Evolutionary conservation across 2,797 vertebrate genomes (phyloP).

Genomic region (Gymnopithys bicolor): DNA sequence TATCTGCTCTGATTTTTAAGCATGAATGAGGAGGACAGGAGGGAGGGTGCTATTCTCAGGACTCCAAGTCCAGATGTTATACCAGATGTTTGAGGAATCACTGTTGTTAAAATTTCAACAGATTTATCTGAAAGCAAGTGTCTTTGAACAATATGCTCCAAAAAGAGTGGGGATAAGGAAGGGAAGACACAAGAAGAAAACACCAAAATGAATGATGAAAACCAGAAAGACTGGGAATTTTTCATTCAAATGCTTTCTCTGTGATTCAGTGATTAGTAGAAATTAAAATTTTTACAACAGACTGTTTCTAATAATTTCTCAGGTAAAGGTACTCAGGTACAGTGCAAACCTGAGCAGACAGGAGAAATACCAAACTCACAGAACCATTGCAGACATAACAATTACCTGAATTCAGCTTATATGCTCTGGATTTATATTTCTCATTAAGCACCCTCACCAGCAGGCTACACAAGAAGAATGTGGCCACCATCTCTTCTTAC

Average conservation of each 20-base stretch:
- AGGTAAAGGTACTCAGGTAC: neutral
- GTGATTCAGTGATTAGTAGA: neutral
- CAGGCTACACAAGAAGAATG: neutral
- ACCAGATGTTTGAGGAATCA: neutral
- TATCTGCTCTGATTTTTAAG: neutral
- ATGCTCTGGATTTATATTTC: neutral
- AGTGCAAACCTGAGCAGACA: neutral
- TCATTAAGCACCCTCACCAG: neutral
- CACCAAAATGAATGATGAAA: neutral
- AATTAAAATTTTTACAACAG: neutral
- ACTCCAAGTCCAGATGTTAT: conserved; percentile 4
- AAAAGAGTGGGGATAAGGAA: neutral
- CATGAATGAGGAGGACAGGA: neutral
- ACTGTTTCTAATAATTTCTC: neutral
- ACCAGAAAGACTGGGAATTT: neutral
- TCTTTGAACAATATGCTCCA: neutral
- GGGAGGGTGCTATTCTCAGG: neutral
- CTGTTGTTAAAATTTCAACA: neutral
- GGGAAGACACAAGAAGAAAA: neutral
- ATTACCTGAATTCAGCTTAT: neutral
- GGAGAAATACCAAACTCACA: neutral
- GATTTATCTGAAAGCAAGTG: neutral
- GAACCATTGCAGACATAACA: neutral
- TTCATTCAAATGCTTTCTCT: neutral
- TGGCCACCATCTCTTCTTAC: neutral